phyloP scores from a whole-genome alignment of 1,140 invertebrate genomes.

The Anoplophora glabripennis region DNA sequence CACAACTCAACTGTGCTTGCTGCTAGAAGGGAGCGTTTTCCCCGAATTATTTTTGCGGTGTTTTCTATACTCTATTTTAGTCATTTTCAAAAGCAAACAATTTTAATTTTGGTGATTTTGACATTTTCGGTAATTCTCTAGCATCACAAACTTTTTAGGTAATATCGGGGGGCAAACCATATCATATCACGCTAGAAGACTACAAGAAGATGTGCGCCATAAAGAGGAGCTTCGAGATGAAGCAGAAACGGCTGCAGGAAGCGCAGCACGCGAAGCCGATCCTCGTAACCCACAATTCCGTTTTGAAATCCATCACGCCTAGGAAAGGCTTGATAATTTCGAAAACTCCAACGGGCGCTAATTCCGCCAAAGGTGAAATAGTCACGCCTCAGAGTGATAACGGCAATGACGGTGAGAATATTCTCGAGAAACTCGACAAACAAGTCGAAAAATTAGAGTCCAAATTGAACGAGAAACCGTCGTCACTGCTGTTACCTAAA shows the following conservation, averaged over 20 bases:
- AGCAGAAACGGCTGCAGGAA: constrained; percentile 52
- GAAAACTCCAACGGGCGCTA: constrained; percentile 27
- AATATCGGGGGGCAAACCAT: constrained; percentile 62
- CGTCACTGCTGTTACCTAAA: constrained; percentile 57
- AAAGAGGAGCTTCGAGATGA: constrained; percentile 58
- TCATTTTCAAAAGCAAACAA: no score
- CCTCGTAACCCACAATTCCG: constrained; percentile 30
- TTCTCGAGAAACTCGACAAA: constrained; percentile 41
- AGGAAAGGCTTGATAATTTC: constrained; percentile 36
- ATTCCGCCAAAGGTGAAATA: not conserved
- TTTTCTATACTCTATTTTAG: no score
- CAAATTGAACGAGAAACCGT: constrained; percentile 24
- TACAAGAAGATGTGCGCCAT: constrained; percentile 69
- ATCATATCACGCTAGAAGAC: constrained; percentile 66
- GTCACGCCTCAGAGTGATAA: constrained; percentile 29
- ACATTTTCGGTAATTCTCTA: no score
- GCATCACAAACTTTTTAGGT: no score
- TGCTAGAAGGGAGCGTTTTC: no score
- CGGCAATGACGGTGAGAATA: constrained; percentile 28
- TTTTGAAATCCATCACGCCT: constrained; percentile 36
- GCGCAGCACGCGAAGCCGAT: constrained; percentile 23
- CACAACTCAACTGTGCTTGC: no score
- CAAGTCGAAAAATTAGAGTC: constrained; percentile 42
- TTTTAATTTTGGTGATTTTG: no score
- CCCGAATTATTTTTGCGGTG: no score